Evolutionary conservation across 2,113 vertebrate genomes (phyloP), one percentile per base, ranked within the genome.

Genomic region (Microtus oregoni): DNA sequence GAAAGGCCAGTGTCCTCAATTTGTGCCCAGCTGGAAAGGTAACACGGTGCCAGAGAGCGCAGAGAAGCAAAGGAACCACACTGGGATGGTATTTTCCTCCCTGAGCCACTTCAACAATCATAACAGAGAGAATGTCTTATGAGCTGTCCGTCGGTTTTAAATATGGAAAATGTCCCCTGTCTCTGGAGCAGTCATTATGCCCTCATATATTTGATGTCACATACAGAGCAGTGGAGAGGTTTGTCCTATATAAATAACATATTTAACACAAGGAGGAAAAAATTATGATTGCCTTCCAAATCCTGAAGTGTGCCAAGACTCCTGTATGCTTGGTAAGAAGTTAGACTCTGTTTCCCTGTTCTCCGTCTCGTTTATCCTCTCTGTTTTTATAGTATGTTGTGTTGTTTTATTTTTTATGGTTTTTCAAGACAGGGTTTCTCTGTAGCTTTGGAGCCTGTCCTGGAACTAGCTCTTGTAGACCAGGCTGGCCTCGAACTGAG

Each of bases 121-220:
- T 94, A 97, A 97, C 92, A 97, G 95, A 97, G 92, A 96, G 96
- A 97, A 97, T 97, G 94, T 97, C 97, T 97, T 97, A 97, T 97
- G 97, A 97, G 91, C 89, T 94, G 91, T 92, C 93, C 72, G 77
- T 96, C 86, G 75, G 89, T 96, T 97, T 97, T 96, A 97, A 97
- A 96, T 97, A 97, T 94, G 95, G 96, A 97, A 97, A 98, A 88
- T 96, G 77, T 68, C 91, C 92, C 70, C 94, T 93, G 67, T 22
- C 94, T 97, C 92, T 94, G 87, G 83, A 72, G 47, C 82, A 72
- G 44, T 96, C 83, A 91, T 96, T 96, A 94, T 94, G 88, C 58
- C 85, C 73, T 77, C 89, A 76, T 78, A 19, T 95, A 86, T 97
- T 96, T 94, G 92, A 96, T 95, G 91, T 94, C 75, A 90, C 89